Evolutionary conservation across 2,797 vertebrate species (phyloP).

Genomic region (Cirrhinus molitorella): DNA sequence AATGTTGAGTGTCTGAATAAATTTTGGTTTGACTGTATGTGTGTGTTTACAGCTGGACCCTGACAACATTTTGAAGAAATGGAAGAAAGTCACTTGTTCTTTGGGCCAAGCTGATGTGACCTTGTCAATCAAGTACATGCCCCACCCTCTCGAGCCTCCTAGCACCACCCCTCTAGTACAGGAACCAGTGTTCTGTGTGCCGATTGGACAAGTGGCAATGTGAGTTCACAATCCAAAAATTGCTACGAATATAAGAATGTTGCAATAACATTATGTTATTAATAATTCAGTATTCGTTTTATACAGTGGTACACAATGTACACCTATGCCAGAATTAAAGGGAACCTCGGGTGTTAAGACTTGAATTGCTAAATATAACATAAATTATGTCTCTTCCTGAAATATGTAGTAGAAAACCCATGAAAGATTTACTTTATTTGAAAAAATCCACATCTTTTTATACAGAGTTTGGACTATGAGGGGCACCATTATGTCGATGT

Average conservation of each 20-base stretch:
- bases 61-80: constrained; percentile 65
- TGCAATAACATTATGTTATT: neutral
- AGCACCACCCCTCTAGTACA: constrained; percentile 60
- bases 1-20: too few species aligned
- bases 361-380: too few species aligned
- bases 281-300: neutral
- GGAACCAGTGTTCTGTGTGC: constrained; percentile 72
- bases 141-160: constrained; percentile 73
- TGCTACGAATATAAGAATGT: neutral
- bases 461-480: too few species aligned
- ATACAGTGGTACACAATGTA: neutral
- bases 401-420: too few species aligned
- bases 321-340: neutral
- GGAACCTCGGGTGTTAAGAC: too few species aligned
- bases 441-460: too few species aligned
- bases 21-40: too few species aligned
- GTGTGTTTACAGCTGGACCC: constrained; percentile 69
- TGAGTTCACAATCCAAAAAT: constrained; percentile 64
- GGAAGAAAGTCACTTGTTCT: constrained; percentile 72
- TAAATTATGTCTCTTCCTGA: too few species aligned
- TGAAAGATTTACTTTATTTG: too few species aligned
- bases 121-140: constrained; percentile 75
- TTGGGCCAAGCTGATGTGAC: constrained; percentile 71
- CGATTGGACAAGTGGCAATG: constrained; percentile 74
- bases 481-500: too few species aligned